These are phyloP conservation scores for Morone chrysops DNA, from an alignment of 2,113 vertebrate species.

Conservation along the genomic window DNA sequence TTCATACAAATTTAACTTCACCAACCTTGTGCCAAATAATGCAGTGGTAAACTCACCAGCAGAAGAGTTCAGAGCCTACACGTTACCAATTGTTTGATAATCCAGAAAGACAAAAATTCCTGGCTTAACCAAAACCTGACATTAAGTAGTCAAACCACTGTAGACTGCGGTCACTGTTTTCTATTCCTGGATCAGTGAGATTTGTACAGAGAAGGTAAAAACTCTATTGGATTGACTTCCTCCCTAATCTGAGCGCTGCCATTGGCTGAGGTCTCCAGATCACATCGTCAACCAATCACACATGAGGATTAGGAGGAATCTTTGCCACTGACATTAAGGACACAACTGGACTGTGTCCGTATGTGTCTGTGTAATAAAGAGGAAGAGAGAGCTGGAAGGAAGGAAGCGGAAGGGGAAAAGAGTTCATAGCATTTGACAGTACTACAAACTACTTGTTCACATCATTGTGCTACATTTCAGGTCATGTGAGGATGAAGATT, in stretches of 20 bases:
- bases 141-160: conserved; percentile 10
- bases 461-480: conserved; percentile 1
- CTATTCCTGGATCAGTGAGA: conserved; percentile 62
- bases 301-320: conserved; percentile 63
- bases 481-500: conserved; percentile 51
- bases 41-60: conserved; percentile 64
- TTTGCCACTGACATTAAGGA: conserved; percentile 27
- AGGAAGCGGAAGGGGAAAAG: conserved; percentile 4
- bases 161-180: conserved; percentile 13
- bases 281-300: conserved; percentile 65
- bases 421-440: neutral
- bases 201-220: conserved; percentile 62
- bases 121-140: neutral
- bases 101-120: conserved; percentile 25
- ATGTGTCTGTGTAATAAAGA: conserved; percentile 23
- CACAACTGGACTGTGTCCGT: neutral
- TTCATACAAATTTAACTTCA: neutral
- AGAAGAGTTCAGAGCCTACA: conserved; percentile 43
- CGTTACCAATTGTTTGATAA: conserved; percentile 24
- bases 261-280: conserved; percentile 68
- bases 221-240: conserved; percentile 80
- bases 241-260: conserved; percentile 72
- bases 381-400: conserved; percentile 2
- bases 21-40: conserved; percentile 3
- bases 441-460: neutral